Evolutionary conservation across 2,888 invertebrate genomes (phyloP), one percentile per base, ranked within the genome.

Genomic region (Drosophila greeni): DNA sequence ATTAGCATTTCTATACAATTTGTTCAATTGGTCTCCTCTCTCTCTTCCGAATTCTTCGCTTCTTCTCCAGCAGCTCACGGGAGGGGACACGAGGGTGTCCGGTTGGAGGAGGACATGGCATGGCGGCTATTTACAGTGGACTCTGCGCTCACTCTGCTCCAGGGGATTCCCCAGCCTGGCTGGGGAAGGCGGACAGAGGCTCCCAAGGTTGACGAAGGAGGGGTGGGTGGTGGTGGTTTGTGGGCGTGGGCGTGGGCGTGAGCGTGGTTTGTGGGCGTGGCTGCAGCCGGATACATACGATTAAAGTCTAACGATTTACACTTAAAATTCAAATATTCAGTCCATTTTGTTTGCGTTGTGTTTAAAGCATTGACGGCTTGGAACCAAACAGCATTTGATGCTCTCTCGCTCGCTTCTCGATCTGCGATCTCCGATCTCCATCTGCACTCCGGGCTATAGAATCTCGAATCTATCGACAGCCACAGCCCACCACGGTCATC

Each of bases 401-500:
- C 85, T 85, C 75, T 76, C 72, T 71, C 67, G 69, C 65, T 66
- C 73, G 57, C 66, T 47, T 47, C 45, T 47, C 45, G 52, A 53
- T 59, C 67, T 60, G 34, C 37, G 31, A 49, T 57, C 72, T 74
- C 12, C 29, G 45, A 59, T 31, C 65, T 59, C 45, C 57, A 48
- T 55, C 61, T 57, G 60, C 29, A 18, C 24, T 45, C 53, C 60
- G 29, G 45, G 42, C 20, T 26, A 31, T 31, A 20, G 45, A 31
- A 47, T 47, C 56, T 59, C 55, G 67, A 47, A 49, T 68, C 75
- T 92, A 98, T 92, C 97, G 95, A 91, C 99, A 99, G 64, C 99
- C 99, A 90, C 99, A 99, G 62, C 97, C 97, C 83, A 95, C 94
- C 73, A 99, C 99, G 84, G 97, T 94, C 99, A 99, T 99, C 89